Evolutionary conservation across 1,140 invertebrate species (phyloP).

Genomic region (Solenopsis fugax): DNA sequence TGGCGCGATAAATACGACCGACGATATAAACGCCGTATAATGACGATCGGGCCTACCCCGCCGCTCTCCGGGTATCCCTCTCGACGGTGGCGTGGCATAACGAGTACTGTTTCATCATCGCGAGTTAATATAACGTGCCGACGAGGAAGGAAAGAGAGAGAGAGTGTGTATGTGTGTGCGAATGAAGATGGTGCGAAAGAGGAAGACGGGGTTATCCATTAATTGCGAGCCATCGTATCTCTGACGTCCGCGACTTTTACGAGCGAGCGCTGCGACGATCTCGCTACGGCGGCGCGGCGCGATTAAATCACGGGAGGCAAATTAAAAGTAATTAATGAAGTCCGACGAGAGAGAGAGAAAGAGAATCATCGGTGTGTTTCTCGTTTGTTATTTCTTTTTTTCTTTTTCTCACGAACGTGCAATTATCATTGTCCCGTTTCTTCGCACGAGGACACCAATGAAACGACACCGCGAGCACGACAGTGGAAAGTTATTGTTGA

Average conservation of each 20-base stretch:
- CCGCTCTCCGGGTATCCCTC: neutral
- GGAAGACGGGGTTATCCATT: constrained; percentile 52
- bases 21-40: constrained; percentile 59
- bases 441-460: neutral
- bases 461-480: neutral
- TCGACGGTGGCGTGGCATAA: constrained; percentile 44
- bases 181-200: constrained; percentile 50
- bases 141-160: neutral
- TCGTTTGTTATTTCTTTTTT: neutral
- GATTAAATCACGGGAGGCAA: constrained; percentile 65
- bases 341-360: constrained; percentile 49
- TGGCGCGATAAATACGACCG: constrained; percentile 59
- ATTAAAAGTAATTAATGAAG: constrained; percentile 74
- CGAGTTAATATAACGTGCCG: constrained; percentile 53
- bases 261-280: constrained; percentile 29
- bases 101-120: constrained; percentile 69
- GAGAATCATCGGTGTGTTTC: constrained; percentile 29
- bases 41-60: constrained; percentile 51
- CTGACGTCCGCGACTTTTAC: constrained; percentile 65
- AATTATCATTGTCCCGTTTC: constrained; percentile 43
- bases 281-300: neutral
- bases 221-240: constrained; percentile 68
- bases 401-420: neutral
- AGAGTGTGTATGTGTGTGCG: neutral
- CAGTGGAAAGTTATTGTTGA: neutral